phyloP scores from a whole-genome alignment of 30 jellyfish, hydroid and myxozoan species.

The Hydra vulgaris region DNA sequence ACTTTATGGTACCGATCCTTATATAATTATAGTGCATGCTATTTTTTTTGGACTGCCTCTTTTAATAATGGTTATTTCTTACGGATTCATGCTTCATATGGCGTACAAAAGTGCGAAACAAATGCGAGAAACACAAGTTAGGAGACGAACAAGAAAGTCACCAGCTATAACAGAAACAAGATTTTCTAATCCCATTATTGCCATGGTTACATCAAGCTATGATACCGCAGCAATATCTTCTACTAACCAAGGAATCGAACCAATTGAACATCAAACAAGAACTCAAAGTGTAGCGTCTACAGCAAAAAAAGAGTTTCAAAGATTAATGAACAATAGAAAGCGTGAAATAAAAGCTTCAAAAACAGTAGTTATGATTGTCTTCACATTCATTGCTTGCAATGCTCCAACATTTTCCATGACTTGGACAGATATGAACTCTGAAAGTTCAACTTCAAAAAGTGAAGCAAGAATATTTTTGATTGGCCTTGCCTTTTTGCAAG shows the following conservation, averaged over 20 bases:
- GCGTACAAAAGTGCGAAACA: constrained; percentile 25
- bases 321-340: constrained; percentile 16
- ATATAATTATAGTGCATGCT: constrained; percentile 7
- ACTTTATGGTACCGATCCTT: neutral
- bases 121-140: constrained; percentile 4
- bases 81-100: constrained; percentile 34
- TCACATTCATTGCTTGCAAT: constrained; percentile 26
- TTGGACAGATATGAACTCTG: constrained; percentile 15
- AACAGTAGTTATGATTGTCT: constrained; percentile 17
- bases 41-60: constrained; percentile 40
- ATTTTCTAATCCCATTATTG: constrained; percentile 25
- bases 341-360: constrained; percentile 31
- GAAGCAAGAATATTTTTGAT: neutral
- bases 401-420: constrained; percentile 26
- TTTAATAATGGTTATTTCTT: constrained; percentile 41
- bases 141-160: constrained; percentile 1
- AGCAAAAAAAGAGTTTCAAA: constrained; percentile 16
- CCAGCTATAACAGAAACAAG: constrained; percentile 11
- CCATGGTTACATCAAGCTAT: constrained; percentile 24
- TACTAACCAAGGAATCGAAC: neutral
- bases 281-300: constrained; percentile 19
- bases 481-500: constrained; percentile 20
- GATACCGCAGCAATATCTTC: constrained; percentile 14
- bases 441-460: neutral
- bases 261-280: constrained; percentile 18